phyloP scores from a whole-genome alignment of 2,888 invertebrate genomes.

The Acanthoscelides obtectus region DNA sequence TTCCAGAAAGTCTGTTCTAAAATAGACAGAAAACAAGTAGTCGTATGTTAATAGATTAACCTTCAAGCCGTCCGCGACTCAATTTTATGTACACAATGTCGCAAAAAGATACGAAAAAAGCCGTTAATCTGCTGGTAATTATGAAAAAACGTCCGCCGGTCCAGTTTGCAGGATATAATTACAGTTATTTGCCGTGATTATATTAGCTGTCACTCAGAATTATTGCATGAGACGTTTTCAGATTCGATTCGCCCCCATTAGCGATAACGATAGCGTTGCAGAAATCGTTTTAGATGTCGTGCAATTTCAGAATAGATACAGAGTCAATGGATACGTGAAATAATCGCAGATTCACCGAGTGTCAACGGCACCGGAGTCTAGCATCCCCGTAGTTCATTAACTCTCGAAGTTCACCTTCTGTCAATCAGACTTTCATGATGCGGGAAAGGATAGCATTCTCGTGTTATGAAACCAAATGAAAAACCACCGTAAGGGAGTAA shows the following conservation, averaged over 20 bases:
- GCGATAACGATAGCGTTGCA: background rate
- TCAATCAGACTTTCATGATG: background rate
- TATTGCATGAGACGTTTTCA: background rate
- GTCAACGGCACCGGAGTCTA: no score
- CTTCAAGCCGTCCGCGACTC: background rate
- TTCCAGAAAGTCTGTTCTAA: background rate
- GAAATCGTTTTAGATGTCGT: background rate
- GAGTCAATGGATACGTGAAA: no score
- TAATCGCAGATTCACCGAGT: no score
- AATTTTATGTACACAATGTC: background rate
- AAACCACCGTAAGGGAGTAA: background rate
- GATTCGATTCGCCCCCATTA: background rate
- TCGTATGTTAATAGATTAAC: background rate
- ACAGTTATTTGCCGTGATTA: background rate
- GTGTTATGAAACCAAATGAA: background rate
- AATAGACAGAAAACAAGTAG: background rate
- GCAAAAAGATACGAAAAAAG: background rate
- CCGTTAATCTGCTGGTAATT: background rate
- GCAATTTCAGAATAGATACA: no score
- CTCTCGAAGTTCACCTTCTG: background rate
- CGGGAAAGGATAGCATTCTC: background rate
- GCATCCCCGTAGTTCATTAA: background rate
- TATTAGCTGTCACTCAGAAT: background rate
- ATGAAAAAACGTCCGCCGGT: background rate
- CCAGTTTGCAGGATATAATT: background rate